Base-by-base conservation (phyloP, 2,113 vertebrate genomes). In the Podarcis cretensis region DNA sequence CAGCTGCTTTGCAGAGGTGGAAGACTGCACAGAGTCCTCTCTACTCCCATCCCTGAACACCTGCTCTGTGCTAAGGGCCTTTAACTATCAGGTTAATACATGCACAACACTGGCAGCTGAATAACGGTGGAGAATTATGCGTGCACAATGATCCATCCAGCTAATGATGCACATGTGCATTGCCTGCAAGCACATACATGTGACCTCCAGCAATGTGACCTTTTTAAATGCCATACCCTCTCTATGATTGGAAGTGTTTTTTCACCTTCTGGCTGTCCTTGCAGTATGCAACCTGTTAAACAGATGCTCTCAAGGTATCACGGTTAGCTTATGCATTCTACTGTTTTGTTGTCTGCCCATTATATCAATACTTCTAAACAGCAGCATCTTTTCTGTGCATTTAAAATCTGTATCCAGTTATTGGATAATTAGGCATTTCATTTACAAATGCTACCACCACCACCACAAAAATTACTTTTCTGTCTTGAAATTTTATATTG, bases 301-400 rank as follows among this genome's bases (percentile, higher is more conserved):
- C 84, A 79, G 40, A 32, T 37, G 37, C 16, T 88, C 74, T 43
- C 65, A 57, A 74, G 14, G 82, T 8, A 68, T 35, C 78, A 92
- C 27, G 88, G 88, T 92, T 37, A 43, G 21, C 89, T 89, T 83
- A 86, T 40, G 54, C 66, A 84, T 83, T 86, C 83, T 86, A 25
- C 27, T 89, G 32, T 66, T 25, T 84, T 2, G 78, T 76, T 21
- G 68, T 86, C 81, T 66, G 32, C 71, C 10, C 30, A 79, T 80
- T 57, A 85, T 88, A 89, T 89, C 91, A 91, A 93, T 90, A 86
- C 89, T 89, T 89, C n/a, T 79, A 54, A 69, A 75, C 86, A 92
- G 89, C 90, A 69, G 90, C 89, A 71, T 40, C 40, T 54, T 48
- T 71, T 48, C 77, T 86, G 80, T 59, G 21, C 76, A 66, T 89